Percentiles rank a stretch among this genome's conserved stretches.
Evolutionary conservation across 2,797 vertebrate genomes (phyloP).

Genomic region (Heliangelus exortis): DNA sequence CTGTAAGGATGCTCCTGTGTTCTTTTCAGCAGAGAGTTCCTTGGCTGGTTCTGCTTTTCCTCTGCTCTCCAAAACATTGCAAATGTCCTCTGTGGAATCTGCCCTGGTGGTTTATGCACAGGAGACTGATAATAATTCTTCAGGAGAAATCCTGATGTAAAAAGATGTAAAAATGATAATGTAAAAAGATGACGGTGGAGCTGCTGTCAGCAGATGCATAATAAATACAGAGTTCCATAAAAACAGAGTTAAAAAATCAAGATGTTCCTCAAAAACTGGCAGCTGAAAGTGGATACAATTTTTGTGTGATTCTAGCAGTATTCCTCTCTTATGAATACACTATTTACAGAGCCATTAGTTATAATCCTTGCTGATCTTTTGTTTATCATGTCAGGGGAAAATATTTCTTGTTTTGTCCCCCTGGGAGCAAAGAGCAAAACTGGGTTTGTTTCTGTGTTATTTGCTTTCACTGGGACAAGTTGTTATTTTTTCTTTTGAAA

Average conservation of each 20-base stretch:
- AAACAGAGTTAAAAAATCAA: not conserved
- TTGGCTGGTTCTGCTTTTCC: not conserved
- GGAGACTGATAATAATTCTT: not conserved
- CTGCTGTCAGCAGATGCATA: not conserved
- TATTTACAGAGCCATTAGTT: constrained; percentile 71
- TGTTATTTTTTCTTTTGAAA: constrained; percentile 75
- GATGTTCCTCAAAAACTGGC: constrained; percentile 33
- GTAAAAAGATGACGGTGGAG: not conserved
- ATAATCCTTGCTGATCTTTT: constrained; percentile 74
- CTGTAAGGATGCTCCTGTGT: rapidly evolving
- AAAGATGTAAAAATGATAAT: not conserved
- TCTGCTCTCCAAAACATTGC: not conserved
- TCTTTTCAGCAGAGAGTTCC: not conserved
- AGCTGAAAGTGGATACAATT: constrained; percentile 54
- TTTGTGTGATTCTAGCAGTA: constrained; percentile 51
- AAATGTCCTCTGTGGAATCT: not conserved
- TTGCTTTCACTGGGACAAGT: constrained; percentile 64
- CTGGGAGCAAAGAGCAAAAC: constrained; percentile 39
- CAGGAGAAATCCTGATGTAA: not conserved
- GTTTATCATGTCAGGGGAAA: constrained; percentile 77
- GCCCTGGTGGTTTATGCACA: not conserved
- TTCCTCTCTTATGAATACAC: constrained; percentile 46
- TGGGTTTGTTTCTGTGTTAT: constrained; percentile 11
- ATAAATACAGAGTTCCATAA: too few relatives aligned
- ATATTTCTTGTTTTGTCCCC: constrained; percentile 61